Percentiles rank a stretch among this genome's conserved stretches.
Evolutionary conservation across 2,888 invertebrate genomes (phyloP).

Genomic region (Lasioglossum morio): DNA sequence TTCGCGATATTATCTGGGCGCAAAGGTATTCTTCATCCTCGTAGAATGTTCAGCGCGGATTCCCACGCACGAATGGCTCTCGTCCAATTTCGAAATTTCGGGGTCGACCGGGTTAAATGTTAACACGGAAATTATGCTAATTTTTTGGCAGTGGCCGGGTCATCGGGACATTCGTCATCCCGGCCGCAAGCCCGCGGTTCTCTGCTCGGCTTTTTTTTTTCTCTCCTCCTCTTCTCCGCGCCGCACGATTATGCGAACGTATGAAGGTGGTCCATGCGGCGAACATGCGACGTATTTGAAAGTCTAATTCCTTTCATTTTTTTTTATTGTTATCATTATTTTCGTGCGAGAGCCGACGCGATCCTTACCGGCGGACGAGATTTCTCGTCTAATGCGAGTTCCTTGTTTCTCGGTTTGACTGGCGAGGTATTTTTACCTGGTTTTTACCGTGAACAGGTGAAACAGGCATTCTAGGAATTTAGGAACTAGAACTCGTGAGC

Average conservation of each 20-base stretch:
- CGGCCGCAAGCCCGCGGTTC: constrained; percentile 51
- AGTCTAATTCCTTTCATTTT: constrained; percentile 62
- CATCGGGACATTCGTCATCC: constrained; percentile 78
- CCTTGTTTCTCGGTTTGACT: not conserved
- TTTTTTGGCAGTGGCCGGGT: constrained; percentile 68
- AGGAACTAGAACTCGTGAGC: not conserved
- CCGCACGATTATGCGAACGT: constrained; percentile 51
- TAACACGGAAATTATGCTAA: constrained; percentile 82
- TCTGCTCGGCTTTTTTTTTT: constrained; percentile 44
- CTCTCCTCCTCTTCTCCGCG: constrained; percentile 26
- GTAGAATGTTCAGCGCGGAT: constrained; percentile 58
- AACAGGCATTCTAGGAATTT: not conserved
- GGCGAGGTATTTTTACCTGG: constrained; percentile 7
- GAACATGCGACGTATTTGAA: constrained; percentile 63
- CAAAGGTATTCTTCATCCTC: constrained; percentile 57
- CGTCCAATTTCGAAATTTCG: constrained; percentile 73
- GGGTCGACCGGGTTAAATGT: constrained; percentile 77
- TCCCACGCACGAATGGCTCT: constrained; percentile 66
- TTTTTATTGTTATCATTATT: constrained; percentile 4
- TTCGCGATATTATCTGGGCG: constrained; percentile 74
- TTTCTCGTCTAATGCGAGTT: constrained; percentile 27
- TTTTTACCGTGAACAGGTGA: not conserved
- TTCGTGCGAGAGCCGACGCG: constrained; percentile 1
- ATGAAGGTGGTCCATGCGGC: constrained; percentile 57
- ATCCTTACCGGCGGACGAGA: constrained; percentile 10